Base-by-base conservation (phyloP, 2,113 vertebrate species). In the Hoplias malabaricus region DNA sequence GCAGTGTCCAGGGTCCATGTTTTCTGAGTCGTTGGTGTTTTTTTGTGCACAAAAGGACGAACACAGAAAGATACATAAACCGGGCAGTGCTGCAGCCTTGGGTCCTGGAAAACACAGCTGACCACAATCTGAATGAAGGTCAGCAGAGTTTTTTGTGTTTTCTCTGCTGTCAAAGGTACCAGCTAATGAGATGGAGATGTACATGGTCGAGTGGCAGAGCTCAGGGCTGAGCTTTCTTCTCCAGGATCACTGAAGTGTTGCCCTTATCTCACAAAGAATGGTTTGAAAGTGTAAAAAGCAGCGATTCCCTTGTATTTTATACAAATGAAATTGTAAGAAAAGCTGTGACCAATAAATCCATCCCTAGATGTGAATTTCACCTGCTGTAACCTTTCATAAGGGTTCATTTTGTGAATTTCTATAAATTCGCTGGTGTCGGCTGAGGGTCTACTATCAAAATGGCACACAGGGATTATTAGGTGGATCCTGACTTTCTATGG, bases 181-280 rank as follows among this genome's bases (percentile, higher is more conserved):
- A 74, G 40, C 57, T 74, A 57, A 48, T 25, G 14, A 13, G 43
- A 5, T 16, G 31, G 46, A n/a, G n/a, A n/a, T n/a, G 57, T 57
- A 63, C 46, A 63, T 62, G 42, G 40, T 63, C 72, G 46, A 61
- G 38, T 59, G 5, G 56, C 36, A 61, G 27, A 33, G 38, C n/a
- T 43, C 10, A 11, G 2, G 42, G 42, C 69, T 57, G 38, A 42
- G 70, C 19, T n/a, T 50, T 19, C 48, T 50, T 21, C 7, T 21
- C 19, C 2, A 50, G 48, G 48, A 50, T 5, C 48, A 21, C n/a
- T n/a, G 19, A 21, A n/a, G 48, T 2, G 48, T 50, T 5, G 8
- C n/a, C 0, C 48, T 23, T 14, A 59, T 59, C 59, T 40, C 50
- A 13, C 33, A 57, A 34, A 4, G 23, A 40, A 27, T 59, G n/a